phyloP scores from a whole-genome alignment of 1,140 invertebrate genomes.

The Hyphantria cunea region DNA sequence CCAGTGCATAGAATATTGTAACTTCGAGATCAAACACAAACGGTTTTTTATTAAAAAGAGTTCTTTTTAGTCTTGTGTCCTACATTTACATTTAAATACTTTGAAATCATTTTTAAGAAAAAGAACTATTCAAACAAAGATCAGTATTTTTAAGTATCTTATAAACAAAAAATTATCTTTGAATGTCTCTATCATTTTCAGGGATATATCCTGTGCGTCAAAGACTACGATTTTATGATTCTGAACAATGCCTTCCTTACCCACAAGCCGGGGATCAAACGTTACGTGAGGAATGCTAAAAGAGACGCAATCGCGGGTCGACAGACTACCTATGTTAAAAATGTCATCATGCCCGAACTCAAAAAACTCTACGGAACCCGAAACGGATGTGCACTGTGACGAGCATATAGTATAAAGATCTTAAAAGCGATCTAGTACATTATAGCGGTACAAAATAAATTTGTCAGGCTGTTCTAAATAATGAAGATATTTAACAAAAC shows the following conservation, averaged over 20 bases:
- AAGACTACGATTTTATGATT: constrained; percentile 95
- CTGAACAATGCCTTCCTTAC: constrained; percentile 94
- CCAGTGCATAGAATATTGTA: too few species aligned
- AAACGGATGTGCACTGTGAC: constrained; percentile 91
- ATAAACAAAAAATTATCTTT: too few species aligned
- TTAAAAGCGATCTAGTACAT: constrained; percentile 13
- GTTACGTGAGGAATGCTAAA: constrained; percentile 88
- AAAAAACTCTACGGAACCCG: constrained; percentile 91
- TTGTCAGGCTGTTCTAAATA: constrained; percentile 6
- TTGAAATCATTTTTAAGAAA: too few species aligned
- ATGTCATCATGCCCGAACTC: constrained; percentile 91
- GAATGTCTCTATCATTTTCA: constrained; percentile 67
- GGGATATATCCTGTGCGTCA: constrained; percentile 93
- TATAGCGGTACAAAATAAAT: constrained; percentile 16
- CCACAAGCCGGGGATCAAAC: constrained; percentile 93
- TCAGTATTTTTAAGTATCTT: too few species aligned
- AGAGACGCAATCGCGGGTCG: constrained; percentile 88
- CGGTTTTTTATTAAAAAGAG: too few species aligned
- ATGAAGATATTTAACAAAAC: constrained; percentile 11
- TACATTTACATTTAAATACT: too few species aligned
- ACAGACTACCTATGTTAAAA: constrained; percentile 90
- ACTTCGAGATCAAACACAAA: too few species aligned
- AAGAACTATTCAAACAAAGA: too few species aligned
- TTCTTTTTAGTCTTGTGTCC: too few species aligned
- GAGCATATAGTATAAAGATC: constrained; percentile 32